Evolutionary conservation across 37 sponge, comb jelly and placozoan species (phyloP), one percentile per base, ranked within the genome.

Genomic region (Amphimedon queenslandica): DNA sequence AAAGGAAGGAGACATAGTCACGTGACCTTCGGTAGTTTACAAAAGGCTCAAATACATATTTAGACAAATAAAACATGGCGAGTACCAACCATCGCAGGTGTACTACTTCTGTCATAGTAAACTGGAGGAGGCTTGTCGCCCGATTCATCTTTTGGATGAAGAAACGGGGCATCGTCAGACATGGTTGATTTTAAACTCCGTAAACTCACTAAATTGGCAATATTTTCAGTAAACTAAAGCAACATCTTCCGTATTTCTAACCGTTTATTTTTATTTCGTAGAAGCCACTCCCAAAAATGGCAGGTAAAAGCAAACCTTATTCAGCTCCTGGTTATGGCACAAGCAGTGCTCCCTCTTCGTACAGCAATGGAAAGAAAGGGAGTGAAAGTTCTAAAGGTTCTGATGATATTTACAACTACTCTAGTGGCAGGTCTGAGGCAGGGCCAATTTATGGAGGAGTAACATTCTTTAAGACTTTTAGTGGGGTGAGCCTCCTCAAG

Each of bases 1-100:
- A n/a, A n/a, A n/a, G n/a, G n/a, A n/a, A n/a, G n/a, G n/a, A n/a
- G n/a, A n/a, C n/a, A n/a, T n/a, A n/a, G n/a, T n/a, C n/a, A n/a
- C n/a, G n/a, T n/a, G n/a, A n/a, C n/a, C n/a, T n/a, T n/a, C n/a
- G n/a, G n/a, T n/a, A n/a, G n/a, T n/a, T n/a, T n/a, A n/a, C n/a
- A n/a, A n/a, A n/a, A n/a, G n/a, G n/a, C n/a, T 18, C 13, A 47
- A 18, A 47, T 47, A 47, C 8, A 42, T 79, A 55, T 70, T 63
- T 79, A 55, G 16, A 67, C 37, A 56, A 55, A 53, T 57, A 37
- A 3, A 70, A 70, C 61, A 57, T 60, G 28, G 8, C 61, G 21
- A 6, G 28, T 25, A 25, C 21, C 21, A 16, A 38, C 67, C 38
- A 34, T 37, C 31, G 40, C 21, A n/a, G 38, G 67, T 6, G 67